Evolutionary conservation across 2,888 invertebrate species (phyloP).

Genomic region (Tetheella fluctuosa): DNA sequence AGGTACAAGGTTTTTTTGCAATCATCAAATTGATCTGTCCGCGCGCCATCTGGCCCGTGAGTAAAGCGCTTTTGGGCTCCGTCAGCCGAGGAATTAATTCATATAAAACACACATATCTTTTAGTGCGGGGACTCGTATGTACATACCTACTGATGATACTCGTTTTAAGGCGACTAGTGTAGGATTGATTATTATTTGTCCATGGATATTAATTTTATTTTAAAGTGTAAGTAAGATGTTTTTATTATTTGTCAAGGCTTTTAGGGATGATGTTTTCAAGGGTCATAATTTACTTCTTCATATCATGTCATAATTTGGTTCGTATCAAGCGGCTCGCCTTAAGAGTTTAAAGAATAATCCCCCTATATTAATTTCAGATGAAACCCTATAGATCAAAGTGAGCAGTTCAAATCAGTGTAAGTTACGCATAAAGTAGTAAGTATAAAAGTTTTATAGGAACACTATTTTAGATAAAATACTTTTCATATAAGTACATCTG

Average conservation of each 20-base stretch:
- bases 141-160: not conserved
- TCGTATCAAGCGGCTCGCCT: not conserved
- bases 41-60: constrained; percentile 81
- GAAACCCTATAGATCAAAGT: constrained; percentile 56
- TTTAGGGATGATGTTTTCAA: no score
- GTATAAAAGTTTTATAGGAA: not conserved
- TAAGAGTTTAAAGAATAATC: constrained; percentile 25
- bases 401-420: constrained; percentile 50
- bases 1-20: constrained; percentile 72
- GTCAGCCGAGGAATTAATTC: constrained; percentile 82
- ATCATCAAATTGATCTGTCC: constrained; percentile 84
- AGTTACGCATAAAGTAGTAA: constrained; percentile 43
- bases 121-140: constrained; percentile 35
- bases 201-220: not conserved
- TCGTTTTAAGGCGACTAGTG: not conserved
- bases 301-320: no score
- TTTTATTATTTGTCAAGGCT: no score
- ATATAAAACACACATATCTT: constrained; percentile 77
- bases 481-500: no score
- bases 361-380: constrained; percentile 46
- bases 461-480: no score
- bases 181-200: not conserved
- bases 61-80: constrained; percentile 77
- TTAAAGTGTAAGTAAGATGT: no score
- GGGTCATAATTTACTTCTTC: no score